Evolutionary conservation across 1,140 invertebrate species (phyloP).

Genomic region (Drosophila prosaltans): DNA sequence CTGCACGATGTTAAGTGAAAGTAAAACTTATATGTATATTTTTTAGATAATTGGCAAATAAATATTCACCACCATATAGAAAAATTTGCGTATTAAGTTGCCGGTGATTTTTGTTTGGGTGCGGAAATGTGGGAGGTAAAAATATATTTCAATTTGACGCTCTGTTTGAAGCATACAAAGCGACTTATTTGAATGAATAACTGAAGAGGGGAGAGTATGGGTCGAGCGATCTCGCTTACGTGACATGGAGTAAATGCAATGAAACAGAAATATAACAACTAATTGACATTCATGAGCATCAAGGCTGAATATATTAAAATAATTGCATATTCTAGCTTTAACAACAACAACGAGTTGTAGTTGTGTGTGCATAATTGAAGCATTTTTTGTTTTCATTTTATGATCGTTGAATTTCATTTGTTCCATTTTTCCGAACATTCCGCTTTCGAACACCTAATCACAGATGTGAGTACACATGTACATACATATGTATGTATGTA

Average conservation of each 20-base stretch:
- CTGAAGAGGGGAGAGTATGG: constrained; percentile 26
- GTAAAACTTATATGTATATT: constrained; percentile 30
- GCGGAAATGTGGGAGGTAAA: constrained; percentile 61
- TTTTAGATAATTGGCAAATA: constrained; percentile 70
- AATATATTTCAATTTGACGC: constrained; percentile 28
- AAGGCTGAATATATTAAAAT: constrained; percentile 79
- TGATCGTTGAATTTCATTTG: constrained; percentile 40
- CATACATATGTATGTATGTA: background rate
- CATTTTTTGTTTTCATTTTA: constrained; percentile 28
- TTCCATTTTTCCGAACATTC: constrained; percentile 48
- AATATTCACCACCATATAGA: constrained; percentile 62
- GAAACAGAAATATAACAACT: constrained; percentile 38
- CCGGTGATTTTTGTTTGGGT: constrained; percentile 42
- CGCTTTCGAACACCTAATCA: constrained; percentile 32
- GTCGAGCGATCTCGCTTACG: constrained; percentile 36
- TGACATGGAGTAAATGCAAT: constrained; percentile 43
- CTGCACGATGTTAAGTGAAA: constrained; percentile 14
- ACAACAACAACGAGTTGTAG: constrained; percentile 24
- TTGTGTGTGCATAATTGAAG: constrained; percentile 61
- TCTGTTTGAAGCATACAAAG: constrained; percentile 65
- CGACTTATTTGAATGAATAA: constrained; percentile 56
- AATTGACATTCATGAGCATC: constrained; percentile 78
- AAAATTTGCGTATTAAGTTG: constrained; percentile 69
- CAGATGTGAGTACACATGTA: background rate
- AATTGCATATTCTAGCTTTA: constrained; percentile 72